Evolutionary conservation across 2,113 vertebrate genomes (phyloP), one percentile per base, ranked within the genome.

Genomic region (Phoxinus phoxinus): DNA sequence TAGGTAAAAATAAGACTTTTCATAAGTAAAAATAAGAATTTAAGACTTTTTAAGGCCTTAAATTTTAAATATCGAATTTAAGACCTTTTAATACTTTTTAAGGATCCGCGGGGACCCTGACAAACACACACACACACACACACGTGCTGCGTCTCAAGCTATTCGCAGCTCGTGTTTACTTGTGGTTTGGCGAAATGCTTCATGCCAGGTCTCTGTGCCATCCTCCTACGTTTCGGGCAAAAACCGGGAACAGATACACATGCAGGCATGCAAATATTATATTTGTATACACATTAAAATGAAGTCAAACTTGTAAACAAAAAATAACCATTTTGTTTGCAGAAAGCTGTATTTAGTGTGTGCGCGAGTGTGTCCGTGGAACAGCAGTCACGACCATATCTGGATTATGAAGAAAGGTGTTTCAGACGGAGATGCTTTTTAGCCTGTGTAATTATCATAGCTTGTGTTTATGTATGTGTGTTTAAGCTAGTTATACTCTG

Each of bases 401-500:
- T 77, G 51, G 30, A 77, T 77, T 32, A 56, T 56, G 51, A 77
- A 77, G 30, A 77, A 77, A 77, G 51, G 74, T 53, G 51, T 77
- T 77, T 77, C 21, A 80, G 35, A 80, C 23, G 1, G 71, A 73
- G 71, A 46, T 74, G n/a, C n/a, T 74, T n/a, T n/a, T n/a, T 27
- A 17, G 41, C 37, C 53, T 80, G 10, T 80, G 56, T 80, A 80
- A 80, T 80, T 80, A 80, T 63, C 77, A 63, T 61, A 80, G 37
- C 58, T 63, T 44, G 35, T 80, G 77, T 63, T 61, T 61, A 41
- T 80, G 23, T 12, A 15, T 74, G 74, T 76, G 9, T 32, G 51
- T 53, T 56, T 56, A 32, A 53, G 74, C 15, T 5, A 56, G 74
- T 77, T 77, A 77, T 77, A 77, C 51, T 53, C 32, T 53, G 48